A percentile compares a stretch with the other conserved stretches of the same genome.
These are phyloP conservation scores for Rotaria macrura DNA, from an alignment of 2,888 invertebrate species.

Conservation along the genomic window DNA sequence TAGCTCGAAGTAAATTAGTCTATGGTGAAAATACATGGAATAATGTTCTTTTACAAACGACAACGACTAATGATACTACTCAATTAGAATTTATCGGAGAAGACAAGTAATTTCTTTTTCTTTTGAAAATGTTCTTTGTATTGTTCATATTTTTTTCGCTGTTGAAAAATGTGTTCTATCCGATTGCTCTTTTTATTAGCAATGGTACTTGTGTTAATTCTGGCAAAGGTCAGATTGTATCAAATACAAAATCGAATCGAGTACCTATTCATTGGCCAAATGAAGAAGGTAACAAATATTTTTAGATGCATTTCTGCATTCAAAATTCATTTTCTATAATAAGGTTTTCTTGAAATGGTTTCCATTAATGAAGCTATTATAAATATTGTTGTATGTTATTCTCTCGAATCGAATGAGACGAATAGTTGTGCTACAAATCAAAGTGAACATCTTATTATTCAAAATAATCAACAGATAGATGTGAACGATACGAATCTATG, in stretches of 20 bases:
- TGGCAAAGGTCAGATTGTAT: background rate
- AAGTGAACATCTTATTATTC: background rate
- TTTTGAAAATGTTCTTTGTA: no score
- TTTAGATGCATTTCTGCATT: background rate
- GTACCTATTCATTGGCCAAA: background rate
- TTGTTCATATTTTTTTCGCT: background rate
- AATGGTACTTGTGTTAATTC: background rate
- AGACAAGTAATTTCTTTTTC: background rate
- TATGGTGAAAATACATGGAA: constrained; percentile 26
- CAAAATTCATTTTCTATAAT: background rate
- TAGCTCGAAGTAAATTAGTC: constrained; percentile 11
- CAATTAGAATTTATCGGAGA: background rate
- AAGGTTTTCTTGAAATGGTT: background rate
- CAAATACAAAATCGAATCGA: background rate
- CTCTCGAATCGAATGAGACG: background rate
- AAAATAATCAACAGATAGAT: background rate
- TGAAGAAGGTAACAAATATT: background rate
- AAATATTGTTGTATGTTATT: background rate
- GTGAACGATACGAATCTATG: background rate
- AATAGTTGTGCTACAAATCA: background rate
- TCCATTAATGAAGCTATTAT: background rate
- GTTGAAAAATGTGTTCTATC: background rate
- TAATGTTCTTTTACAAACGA: constrained; percentile 7
- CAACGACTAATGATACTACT: background rate
- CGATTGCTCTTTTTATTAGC: background rate